Conservation (phyloP, 1,140 invertebrate genomes). For the Ceratoteleas bidentatus region DNA sequence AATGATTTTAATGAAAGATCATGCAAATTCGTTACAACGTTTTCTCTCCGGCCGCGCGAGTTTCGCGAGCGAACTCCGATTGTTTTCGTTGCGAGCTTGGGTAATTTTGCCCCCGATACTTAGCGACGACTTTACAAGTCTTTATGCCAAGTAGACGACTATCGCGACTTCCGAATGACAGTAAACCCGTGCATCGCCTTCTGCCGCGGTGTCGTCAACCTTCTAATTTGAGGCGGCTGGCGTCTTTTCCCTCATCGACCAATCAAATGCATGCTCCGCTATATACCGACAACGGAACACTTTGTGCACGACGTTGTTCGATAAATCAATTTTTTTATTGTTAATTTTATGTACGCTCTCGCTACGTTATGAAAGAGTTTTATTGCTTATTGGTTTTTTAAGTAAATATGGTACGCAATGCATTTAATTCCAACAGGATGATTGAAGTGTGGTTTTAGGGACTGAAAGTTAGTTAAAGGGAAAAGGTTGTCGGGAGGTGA, state of each 20-base stretch:
- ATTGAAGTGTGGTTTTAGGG: too few species aligned
- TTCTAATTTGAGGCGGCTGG: slow-evolving; percentile 57
- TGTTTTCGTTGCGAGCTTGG: slow-evolving; percentile 13
- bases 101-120: slow-evolving; percentile 28
- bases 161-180: slow-evolving; percentile 46
- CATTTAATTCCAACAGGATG: too few species aligned
- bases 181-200: slow-evolving; percentile 44
- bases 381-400: too few species aligned
- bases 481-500: too few species aligned
- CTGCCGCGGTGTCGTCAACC: slow-evolving; percentile 52
- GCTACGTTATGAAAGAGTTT: too few species aligned
- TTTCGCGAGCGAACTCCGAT: slow-evolving; percentile 13
- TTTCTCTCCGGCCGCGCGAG: background rate
- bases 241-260: slow-evolving; percentile 46
- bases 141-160: slow-evolving; percentile 32
- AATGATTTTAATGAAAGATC: slow-evolving; percentile 9
- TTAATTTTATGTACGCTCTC: too few species aligned
- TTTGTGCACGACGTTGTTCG: too few species aligned
- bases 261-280: too few species aligned
- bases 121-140: slow-evolving; percentile 36
- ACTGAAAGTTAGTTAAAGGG: too few species aligned
- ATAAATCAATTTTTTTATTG: background rate
- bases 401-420: too few species aligned
- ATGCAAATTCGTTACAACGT: background rate
- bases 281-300: too few species aligned